Percentiles rank a stretch among this genome's conserved stretches.
phyloP scores from a whole-genome alignment of 2,113 vertebrate genomes.

The Trogon surrucura region DNA sequence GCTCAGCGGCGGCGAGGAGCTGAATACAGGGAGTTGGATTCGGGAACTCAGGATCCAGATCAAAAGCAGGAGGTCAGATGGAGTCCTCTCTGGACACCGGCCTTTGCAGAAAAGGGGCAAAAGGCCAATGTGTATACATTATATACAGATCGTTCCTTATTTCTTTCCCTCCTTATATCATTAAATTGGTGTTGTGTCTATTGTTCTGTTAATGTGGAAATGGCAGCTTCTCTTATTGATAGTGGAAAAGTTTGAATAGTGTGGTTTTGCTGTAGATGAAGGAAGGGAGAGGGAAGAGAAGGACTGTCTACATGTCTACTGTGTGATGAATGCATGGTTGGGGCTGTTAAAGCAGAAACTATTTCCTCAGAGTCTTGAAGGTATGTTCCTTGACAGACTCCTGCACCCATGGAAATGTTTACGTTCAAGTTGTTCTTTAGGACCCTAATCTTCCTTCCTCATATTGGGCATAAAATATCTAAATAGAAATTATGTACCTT shows the following conservation, averaged over 20 bases:
- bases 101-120: too few relatives aligned
- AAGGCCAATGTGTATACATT: neutral
- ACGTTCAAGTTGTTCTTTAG: constrained; percentile 30
- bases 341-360: constrained; percentile 51
- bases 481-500: neutral
- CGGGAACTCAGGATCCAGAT: too few relatives aligned
- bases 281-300: constrained; percentile 16
- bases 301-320: constrained; percentile 19
- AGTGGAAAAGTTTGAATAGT: constrained; percentile 32
- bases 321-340: constrained; percentile 54
- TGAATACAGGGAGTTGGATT: too few relatives aligned
- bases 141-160: neutral
- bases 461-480: neutral
- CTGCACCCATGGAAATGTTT: constrained; percentile 51
- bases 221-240: constrained; percentile 43
- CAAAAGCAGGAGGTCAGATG: too few relatives aligned
- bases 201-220: constrained; percentile 58
- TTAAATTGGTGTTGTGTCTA: constrained; percentile 58
- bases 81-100: too few relatives aligned
- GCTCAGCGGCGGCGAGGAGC: too few relatives aligned
- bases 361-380: constrained; percentile 42
- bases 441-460: neutral
- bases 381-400: constrained; percentile 58
- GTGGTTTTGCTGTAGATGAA: neutral
- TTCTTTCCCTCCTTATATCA: constrained; percentile 22